These are phyloP conservation scores for Romanomermis culicivorax DNA, from an alignment of 2,888 invertebrate species.

Conservation along the genomic window DNA sequence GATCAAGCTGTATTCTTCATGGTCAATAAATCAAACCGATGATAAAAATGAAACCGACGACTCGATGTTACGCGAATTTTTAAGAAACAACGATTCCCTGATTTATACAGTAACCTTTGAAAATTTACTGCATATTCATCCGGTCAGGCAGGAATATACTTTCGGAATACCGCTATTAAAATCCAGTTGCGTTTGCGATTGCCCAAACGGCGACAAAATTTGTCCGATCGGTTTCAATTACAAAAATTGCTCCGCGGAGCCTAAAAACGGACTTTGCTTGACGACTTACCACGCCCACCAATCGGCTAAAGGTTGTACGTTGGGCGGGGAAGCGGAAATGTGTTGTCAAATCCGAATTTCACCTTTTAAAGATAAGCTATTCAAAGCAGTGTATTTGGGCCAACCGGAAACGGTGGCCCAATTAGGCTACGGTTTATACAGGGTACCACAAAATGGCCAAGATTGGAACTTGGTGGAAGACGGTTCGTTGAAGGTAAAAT, in stretches of 20 bases:
- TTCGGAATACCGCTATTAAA: slow-evolving; percentile 13
- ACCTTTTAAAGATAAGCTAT: slow-evolving; percentile 15
- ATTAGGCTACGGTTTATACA: background rate
- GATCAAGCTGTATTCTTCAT: too few relatives aligned
- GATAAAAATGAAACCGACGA: too few relatives aligned
- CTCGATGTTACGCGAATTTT: too few relatives aligned
- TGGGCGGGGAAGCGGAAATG: slow-evolving; percentile 15
- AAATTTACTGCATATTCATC: slow-evolving; percentile 20
- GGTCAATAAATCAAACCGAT: too few relatives aligned
- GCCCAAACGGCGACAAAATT: slow-evolving; percentile 16
- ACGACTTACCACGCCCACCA: slow-evolving; percentile 18
- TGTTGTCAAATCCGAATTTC: slow-evolving; percentile 18
- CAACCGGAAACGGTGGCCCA: slow-evolving; percentile 2
- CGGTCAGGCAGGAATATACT: slow-evolving; percentile 13
- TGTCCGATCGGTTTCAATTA: slow-evolving; percentile 12
- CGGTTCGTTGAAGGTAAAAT: background rate
- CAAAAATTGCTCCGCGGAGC: background rate
- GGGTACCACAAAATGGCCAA: too few relatives aligned
- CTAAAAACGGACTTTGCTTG: slow-evolving; percentile 13
- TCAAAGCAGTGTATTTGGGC: slow-evolving; percentile 2
- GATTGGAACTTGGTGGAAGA: background rate
- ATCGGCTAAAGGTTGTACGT: slow-evolving; percentile 16
- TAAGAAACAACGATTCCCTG: background rate
- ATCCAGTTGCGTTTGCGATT: slow-evolving; percentile 15
- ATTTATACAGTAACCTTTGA: background rate